These are phyloP conservation scores for Taenaris catops DNA, from an alignment of 2,888 invertebrate genomes.

Conservation along the genomic window DNA sequence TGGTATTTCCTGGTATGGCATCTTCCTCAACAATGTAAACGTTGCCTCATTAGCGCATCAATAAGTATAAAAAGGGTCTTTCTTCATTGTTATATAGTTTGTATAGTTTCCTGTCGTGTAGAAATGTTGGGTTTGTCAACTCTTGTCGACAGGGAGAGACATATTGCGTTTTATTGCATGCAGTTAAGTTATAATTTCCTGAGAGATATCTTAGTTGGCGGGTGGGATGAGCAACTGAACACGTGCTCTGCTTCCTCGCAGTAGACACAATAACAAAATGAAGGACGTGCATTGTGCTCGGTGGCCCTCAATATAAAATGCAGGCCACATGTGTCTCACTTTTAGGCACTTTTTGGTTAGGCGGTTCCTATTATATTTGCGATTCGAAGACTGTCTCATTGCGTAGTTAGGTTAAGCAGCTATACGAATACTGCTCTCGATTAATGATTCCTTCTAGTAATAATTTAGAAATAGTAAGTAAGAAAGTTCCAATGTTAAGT, in stretches of 20 bases:
- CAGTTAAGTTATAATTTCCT: conserved; percentile 32
- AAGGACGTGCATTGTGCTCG: conserved; percentile 58
- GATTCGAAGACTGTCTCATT: too few species aligned
- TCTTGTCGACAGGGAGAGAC: conserved; percentile 14
- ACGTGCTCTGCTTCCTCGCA: conserved; percentile 59
- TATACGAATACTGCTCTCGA: too few species aligned
- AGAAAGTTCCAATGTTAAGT: too few species aligned
- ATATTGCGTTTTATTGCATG: conserved; percentile 28
- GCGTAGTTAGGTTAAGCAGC: too few species aligned
- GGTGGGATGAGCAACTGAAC: conserved; percentile 49
- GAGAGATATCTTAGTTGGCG: conserved; percentile 29
- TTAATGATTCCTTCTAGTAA: too few species aligned
- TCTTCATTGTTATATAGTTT: conserved; percentile 23
- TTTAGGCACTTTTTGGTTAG: conserved; percentile 33
- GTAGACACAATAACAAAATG: conserved; percentile 63
- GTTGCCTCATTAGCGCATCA: conserved; percentile 27
- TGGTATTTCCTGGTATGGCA: conserved; percentile 35
- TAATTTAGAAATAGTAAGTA: too few species aligned
- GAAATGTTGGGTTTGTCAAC: conserved; percentile 15
- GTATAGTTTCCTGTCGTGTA: conserved; percentile 12
- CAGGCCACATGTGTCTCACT: conserved; percentile 67
- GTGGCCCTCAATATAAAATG: conserved; percentile 35
- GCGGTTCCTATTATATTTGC: background rate
- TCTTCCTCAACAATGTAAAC: conserved; percentile 33
- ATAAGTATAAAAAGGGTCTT: conserved; percentile 31